Evolutionary conservation across 2,888 invertebrate species (phyloP).

Genomic region (Lacanobia wlatinum): DNA sequence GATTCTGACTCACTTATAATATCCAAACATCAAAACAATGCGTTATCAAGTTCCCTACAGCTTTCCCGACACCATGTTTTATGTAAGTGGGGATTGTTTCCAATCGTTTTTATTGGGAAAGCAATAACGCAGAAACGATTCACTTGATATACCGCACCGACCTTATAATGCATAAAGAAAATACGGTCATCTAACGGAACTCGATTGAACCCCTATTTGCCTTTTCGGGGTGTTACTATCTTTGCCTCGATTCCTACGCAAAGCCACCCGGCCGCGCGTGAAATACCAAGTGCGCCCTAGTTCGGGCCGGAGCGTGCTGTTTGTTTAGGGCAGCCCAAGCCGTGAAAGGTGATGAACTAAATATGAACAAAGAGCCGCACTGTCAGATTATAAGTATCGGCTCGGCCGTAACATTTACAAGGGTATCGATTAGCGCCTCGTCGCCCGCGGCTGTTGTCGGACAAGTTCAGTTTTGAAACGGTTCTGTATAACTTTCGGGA

Average conservation of each 20-base stretch:
- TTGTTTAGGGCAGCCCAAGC: slow-evolving; percentile 87
- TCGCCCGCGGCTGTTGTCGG: slow-evolving; percentile 60
- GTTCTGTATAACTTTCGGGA: slow-evolving; percentile 69
- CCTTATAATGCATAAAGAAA: slow-evolving; percentile 87
- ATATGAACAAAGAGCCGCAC: slow-evolving; percentile 82
- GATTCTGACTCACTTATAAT: slow-evolving; percentile 68
- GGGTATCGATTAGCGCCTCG: slow-evolving; percentile 68
- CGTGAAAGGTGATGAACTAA: slow-evolving; percentile 85
- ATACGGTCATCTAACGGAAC: slow-evolving; percentile 85
- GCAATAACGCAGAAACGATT: slow-evolving; percentile 84
- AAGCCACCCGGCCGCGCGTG: slow-evolving; percentile 87
- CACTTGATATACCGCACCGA: slow-evolving; percentile 82
- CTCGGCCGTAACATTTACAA: slow-evolving; percentile 75
- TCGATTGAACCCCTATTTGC: slow-evolving; percentile 87
- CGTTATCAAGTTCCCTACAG: slow-evolving; percentile 72
- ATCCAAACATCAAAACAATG: slow-evolving; percentile 76
- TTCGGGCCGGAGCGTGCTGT: slow-evolving; percentile 88
- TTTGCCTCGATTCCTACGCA: slow-evolving; percentile 87
- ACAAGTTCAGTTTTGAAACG: slow-evolving; percentile 63
- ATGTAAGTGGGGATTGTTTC: slow-evolving; percentile 81
- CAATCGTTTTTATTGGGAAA: slow-evolving; percentile 81
- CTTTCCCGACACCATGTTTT: slow-evolving; percentile 77
- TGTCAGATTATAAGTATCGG: slow-evolving; percentile 79
- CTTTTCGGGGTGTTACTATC: slow-evolving; percentile 88
- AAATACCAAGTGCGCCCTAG: slow-evolving; percentile 90